Evolutionary conservation across 2,113 vertebrate genomes (phyloP).

Genomic region (Anarrhichthys ocellatus): DNA sequence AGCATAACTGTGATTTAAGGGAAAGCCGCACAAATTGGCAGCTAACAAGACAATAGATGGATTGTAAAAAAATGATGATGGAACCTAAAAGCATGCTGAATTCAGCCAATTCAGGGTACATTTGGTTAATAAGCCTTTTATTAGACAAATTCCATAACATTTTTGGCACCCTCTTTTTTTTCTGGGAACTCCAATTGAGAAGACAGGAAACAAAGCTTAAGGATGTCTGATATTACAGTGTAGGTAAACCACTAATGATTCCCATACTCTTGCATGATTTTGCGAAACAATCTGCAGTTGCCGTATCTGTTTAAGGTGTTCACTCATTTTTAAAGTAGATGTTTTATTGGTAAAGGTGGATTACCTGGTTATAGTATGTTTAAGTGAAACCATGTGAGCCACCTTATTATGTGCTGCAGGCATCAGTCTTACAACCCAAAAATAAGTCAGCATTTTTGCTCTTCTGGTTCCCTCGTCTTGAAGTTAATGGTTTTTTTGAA

Average conservation of each 20-base stretch:
- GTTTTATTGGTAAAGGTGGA: background rate
- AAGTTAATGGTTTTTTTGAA: background rate
- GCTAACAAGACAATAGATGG: slow-evolving; percentile 45
- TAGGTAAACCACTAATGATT: slow-evolving; percentile 47
- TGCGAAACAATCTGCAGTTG: slow-evolving; percentile 21
- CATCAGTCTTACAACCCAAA: background rate
- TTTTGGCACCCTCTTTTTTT: slow-evolving; percentile 18
- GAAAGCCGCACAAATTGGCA: slow-evolving; percentile 59
- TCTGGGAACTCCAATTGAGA: slow-evolving; percentile 55
- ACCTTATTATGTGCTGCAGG: background rate
- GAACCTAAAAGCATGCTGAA: slow-evolving; percentile 33
- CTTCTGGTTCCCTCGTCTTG: background rate
- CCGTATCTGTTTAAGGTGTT: background rate
- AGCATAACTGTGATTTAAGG: slow-evolving; percentile 61
- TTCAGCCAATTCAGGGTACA: slow-evolving; percentile 27
- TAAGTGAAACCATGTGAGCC: slow-evolving; percentile 30
- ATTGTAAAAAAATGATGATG: slow-evolving; percentile 47
- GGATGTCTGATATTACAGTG: slow-evolving; percentile 39
- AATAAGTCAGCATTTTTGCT: background rate
- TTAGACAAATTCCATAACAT: slow-evolving; percentile 34
- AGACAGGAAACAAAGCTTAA: slow-evolving; percentile 41
- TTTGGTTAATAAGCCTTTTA: slow-evolving; percentile 32
- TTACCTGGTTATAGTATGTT: background rate
- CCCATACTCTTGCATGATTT: slow-evolving; percentile 23
- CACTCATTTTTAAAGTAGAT: slow-evolving; percentile 1